These are phyloP conservation scores for Tupaia tana DNA, from an alignment of 2,113 vertebrate species.

Conservation along the genomic window DNA sequence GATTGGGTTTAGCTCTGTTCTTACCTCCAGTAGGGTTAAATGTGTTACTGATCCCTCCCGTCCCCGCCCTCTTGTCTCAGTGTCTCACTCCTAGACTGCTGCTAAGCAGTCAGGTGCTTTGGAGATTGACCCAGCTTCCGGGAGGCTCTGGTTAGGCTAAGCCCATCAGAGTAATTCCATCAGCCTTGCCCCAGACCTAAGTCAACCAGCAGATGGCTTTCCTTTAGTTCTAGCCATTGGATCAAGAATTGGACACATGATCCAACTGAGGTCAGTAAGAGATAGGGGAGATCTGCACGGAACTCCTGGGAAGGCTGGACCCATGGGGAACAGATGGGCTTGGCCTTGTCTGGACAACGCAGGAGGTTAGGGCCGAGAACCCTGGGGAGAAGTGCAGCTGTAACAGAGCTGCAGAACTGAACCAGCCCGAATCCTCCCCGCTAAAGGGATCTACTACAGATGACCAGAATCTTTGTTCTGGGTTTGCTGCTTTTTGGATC, in stretches of 20 bases:
- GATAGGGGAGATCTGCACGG: neutral
- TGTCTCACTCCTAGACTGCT: neutral
- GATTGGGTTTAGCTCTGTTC: neutral
- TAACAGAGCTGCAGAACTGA: neutral
- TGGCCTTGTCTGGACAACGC: constrained; percentile 1
- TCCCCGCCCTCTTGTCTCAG: neutral
- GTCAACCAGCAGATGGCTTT: constrained; percentile 50
- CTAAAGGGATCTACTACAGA: neutral
- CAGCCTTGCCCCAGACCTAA: constrained; percentile 47
- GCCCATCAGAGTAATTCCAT: constrained; percentile 58
- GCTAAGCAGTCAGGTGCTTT: constrained; percentile 44
- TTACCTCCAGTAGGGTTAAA: neutral
- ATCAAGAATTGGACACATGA: constrained; percentile 4
- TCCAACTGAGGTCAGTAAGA: neutral
- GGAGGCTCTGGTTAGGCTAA: constrained; percentile 58
- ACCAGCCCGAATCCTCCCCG: neutral
- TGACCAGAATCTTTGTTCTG: neutral
- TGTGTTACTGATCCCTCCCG: neutral
- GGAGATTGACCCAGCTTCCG: constrained; percentile 65
- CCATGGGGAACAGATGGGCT: neutral
- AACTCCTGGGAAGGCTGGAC: neutral
- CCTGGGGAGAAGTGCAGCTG: neutral
- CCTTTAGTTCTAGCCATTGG: constrained; percentile 18
- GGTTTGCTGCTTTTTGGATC: neutral
- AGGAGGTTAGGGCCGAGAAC: neutral